Conservation (phyloP, 1,140 invertebrate species). For the Diuraphis noxia region DNA sequence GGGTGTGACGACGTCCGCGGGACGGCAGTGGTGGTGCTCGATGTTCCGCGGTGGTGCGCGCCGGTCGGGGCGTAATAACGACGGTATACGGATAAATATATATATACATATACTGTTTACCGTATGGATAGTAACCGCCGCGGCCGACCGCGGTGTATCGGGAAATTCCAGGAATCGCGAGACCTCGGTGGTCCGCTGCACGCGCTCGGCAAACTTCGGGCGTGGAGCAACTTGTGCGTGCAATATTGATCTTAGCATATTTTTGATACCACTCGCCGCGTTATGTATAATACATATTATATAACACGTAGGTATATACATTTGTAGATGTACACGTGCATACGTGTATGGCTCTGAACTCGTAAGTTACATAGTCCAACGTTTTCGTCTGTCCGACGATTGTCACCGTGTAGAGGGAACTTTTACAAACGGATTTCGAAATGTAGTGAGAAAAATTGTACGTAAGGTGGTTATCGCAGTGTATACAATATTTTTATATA, state of each 20-base stretch:
- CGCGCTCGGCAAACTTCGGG: conserved; percentile 10
- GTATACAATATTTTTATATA: too few species aligned
- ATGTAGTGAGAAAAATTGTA: too few species aligned
- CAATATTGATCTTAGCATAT: conserved; percentile 34
- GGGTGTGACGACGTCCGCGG: not conserved
- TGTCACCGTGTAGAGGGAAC: too few species aligned
- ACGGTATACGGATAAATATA: not conserved
- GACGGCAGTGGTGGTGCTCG: not conserved
- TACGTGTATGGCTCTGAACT: not conserved
- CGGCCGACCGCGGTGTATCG: not conserved
- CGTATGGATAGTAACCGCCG: not conserved
- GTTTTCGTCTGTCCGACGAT: not conserved
- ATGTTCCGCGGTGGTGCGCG: not conserved
- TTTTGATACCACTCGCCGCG: conserved; percentile 4
- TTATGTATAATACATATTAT: not conserved
- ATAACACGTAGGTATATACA: not conserved
- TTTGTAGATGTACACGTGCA: not conserved
- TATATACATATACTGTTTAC: not conserved
- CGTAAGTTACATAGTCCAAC: not conserved
- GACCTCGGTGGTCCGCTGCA: not conserved
- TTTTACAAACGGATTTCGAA: too few species aligned
- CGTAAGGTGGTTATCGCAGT: too few species aligned
- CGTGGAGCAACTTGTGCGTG: conserved; percentile 25
- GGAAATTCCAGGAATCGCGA: conserved; percentile 8
- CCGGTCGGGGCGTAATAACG: not conserved